Evolutionary conservation across 2,113 vertebrate species (phyloP), one percentile per base, ranked within the genome.

Genomic region (Hystrix brachyura): DNA sequence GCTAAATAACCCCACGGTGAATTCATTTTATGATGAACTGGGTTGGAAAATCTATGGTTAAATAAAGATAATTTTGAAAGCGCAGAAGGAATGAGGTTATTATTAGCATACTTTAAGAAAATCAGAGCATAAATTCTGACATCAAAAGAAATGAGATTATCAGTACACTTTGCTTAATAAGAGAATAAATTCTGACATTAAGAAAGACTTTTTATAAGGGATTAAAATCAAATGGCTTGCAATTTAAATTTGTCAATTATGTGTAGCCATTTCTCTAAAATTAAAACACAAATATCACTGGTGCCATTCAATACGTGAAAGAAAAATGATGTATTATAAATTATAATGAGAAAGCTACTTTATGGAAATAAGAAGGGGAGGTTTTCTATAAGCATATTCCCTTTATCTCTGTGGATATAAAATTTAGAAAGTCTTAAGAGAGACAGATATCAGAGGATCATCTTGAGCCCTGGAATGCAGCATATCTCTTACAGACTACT

Each of bases 201-300:
- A 82, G 34, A 80, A 65, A 27, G 15, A 2, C 1, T 34, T 64
- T 59, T 7, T 46, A 92, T 38, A 5, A 87, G 7, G 57, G 19
- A 29, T 23, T 87, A 83, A 90, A 86, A 82, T 96, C 64, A 67
- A 25, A 86, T 87, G 62, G 12, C 46, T 34, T 74, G n/a, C 29
- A 32, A 51, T 86, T 91, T 84, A 95, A 59, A 14, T 59, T 88
- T 91, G 7, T 71, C 18, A n/a, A 13, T 82, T 71, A 78, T 69
- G 13, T 78, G 4, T 43, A 34, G 27, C 8, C 32, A 60, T 86
- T 90, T 67, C 5, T 51, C 23, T 85, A 62, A 90, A 57, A 62
- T 64, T 87, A 62, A 96, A 94, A 32, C 38, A 78, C 67, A 94
- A 79, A 59, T 62, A 27, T 67, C 57, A 32, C 4, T n/a, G 18